Base-by-base conservation (phyloP, 2,888 invertebrate genomes). In the Cloeon dipterum region DNA sequence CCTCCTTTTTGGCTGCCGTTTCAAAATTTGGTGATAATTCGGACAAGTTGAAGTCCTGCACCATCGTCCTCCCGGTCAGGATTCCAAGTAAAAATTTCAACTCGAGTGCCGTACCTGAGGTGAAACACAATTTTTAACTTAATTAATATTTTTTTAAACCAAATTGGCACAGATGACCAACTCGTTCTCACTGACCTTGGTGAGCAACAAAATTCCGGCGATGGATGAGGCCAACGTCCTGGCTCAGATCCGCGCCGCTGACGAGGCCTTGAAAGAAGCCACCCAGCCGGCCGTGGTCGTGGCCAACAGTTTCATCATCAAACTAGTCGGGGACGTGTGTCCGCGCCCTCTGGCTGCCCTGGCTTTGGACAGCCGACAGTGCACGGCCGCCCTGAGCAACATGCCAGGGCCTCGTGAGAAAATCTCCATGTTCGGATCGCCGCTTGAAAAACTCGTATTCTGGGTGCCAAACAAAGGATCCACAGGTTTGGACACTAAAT, bases 381-480 rank as follows among this genome's bases (percentile, higher is more conserved):
- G 63, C 23, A 62, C 64, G 1, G 46, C 65, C 47, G 58, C 59
- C 0, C 54, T 65, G 32, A 66, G 65, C 45, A 66, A 65, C 46
- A 50, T 66, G 45, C 59, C 59, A 1, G 66, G 66, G 2, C 65
- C 66, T 2, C 48, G 47, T 5, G 42, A 48, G 26, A 44, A 60
- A 4, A 52, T 49, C 14, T 54, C 61, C 26, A 52, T 61, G 32
- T 60, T 53, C 14, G 58, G 61, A 2, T 50, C 55, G 37, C 45
- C 43, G 5, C 46, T 66, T 29, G 55, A 57, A 38, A 56, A 59
- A 42, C 47, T 66, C 39, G 55, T 57, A 8, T 65, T 65, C 45
- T 65, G 63, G 50, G 52, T 64, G 26, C 66, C 66, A n/a, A 57
- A 59, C 43, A 53, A 58, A 46, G 62, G 60, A 34, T 56, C 52